Evolutionary conservation across 1,140 invertebrate species (phyloP), one percentile per base, ranked within the genome.

Genomic region (Orius laevigatus): DNA sequence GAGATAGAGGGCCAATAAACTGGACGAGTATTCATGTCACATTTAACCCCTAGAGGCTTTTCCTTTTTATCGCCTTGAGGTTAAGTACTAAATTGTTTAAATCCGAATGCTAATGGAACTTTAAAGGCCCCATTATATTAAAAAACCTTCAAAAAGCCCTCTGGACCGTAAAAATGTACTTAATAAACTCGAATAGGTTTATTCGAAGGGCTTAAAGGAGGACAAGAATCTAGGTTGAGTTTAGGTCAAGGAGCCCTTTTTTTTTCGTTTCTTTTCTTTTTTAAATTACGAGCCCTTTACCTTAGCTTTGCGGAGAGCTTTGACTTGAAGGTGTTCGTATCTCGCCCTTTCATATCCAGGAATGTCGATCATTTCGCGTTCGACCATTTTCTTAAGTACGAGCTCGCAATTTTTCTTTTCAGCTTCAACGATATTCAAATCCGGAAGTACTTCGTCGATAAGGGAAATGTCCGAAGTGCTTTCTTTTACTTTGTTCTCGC

Each of bases 251-350:
- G 25, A 25, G 25, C 8, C 25, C n/a, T n/a, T n/a, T n/a, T n/a
- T n/a, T n/a, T n/a, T n/a, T 34, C 8, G 33, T 38, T 38, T 38
- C 36, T 38, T n/a, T 38, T 38, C 36, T 38, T 16, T 10, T 12
- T 38, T 38, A n/a, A 34, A 8, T 8, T 16, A 3, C 18, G 5
- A 11, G 20, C 16, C 25, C 19, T 31, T n/a, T 47, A 48, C 47
- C 12, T 36, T 48, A 2, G 47, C 34, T 39, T 48, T 39, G n/a
- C 47, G 38, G 4, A 48, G 25, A 16, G 5, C 6, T 40, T 40
- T 48, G 12, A 48, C 47, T 48, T 39, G 35, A 18, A 36, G 47
- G 5, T 35, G 32, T 20, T 36, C 36, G 36, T 48, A 48, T 31
- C 34, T 19, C 15, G 19, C 25, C 34, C 25, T 18, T 47, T 36